A percentile compares a stretch with the other conserved stretches of the same genome.
Conservation (phyloP, 2,113 vertebrate species). For the Callopanchax toddi region DNA sequence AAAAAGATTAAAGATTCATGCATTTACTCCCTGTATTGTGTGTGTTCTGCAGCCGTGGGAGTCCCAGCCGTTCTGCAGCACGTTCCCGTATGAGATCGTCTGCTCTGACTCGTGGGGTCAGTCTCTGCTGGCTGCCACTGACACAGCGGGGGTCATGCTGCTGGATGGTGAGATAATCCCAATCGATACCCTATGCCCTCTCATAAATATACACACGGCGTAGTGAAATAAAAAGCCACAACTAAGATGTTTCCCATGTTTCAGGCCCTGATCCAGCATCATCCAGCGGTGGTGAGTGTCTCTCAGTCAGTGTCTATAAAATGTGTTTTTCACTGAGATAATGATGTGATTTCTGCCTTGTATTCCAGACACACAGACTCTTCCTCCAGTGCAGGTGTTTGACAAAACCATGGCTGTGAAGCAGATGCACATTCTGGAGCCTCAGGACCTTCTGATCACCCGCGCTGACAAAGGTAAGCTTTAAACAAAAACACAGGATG, state of each 20-base stretch:
- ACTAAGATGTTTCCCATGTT: slow-evolving; percentile 37
- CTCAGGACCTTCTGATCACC: slow-evolving; percentile 90
- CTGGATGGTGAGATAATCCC: slow-evolving; percentile 78
- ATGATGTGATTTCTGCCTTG: slow-evolving; percentile 15
- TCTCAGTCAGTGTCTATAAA: not conserved
- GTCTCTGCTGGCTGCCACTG: slow-evolving; percentile 93
- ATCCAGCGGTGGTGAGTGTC: slow-evolving; percentile 67
- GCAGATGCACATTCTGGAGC: slow-evolving; percentile 95
- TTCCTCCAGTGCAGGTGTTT: slow-evolving; percentile 86
- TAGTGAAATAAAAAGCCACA: slow-evolving; percentile 15
- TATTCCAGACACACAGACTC: slow-evolving; percentile 81
- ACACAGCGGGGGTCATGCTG: slow-evolving; percentile 90
- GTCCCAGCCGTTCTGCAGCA: slow-evolving; percentile 94
- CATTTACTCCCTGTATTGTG: not conserved
- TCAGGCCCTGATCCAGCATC: slow-evolving; percentile 65
- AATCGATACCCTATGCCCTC: slow-evolving; percentile 36
- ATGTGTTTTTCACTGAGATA: no score
- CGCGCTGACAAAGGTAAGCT: slow-evolving; percentile 92
- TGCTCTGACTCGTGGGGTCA: slow-evolving; percentile 97
- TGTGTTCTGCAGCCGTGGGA: slow-evolving; percentile 91
- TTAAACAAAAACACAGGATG: not conserved
- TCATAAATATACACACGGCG: slow-evolving; percentile 44
- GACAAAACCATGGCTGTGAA: slow-evolving; percentile 93
- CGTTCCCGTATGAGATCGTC: slow-evolving; percentile 91
- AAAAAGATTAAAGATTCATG: not conserved